A percentile compares a stretch with the other conserved stretches of the same genome.
Evolutionary conservation across 2,113 vertebrate genomes (phyloP).

Genomic region (Cololabis saira): DNA sequence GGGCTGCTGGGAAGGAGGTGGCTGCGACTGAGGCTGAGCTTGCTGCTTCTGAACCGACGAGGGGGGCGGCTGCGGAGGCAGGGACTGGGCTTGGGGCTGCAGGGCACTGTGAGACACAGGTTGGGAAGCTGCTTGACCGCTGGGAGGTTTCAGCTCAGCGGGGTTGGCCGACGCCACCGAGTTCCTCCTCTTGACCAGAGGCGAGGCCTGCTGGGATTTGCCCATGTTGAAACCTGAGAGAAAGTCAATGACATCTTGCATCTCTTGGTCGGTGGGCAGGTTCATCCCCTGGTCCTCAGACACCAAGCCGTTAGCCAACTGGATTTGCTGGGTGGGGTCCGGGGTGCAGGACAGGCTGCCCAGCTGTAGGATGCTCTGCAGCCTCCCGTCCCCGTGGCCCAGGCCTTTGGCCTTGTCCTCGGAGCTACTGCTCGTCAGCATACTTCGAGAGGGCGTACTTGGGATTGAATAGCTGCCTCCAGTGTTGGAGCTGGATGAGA

Average conservation of each 20-base stretch:
- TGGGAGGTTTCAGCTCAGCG: slow-evolving; percentile 88
- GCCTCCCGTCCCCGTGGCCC: slow-evolving; percentile 78
- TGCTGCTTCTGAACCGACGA: slow-evolving; percentile 66
- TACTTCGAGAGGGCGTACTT: slow-evolving; percentile 89
- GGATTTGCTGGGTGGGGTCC: slow-evolving; percentile 77
- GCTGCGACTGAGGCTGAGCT: slow-evolving; percentile 67
- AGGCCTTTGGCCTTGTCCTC: slow-evolving; percentile 91
- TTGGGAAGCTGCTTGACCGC: slow-evolving; percentile 82
- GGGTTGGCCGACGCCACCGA: slow-evolving; percentile 88
- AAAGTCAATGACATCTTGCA: slow-evolving; percentile 99
- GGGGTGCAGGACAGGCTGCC: slow-evolving; percentile 82
- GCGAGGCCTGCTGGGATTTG: slow-evolving; percentile 96
- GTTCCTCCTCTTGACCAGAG: slow-evolving; percentile 91
- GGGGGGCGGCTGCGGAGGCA: slow-evolving; percentile 69
- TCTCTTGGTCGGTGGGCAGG: slow-evolving; percentile 97
- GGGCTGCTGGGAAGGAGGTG: slow-evolving; percentile 74
- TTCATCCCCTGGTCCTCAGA: slow-evolving; percentile 96
- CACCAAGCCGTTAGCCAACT: slow-evolving; percentile 86
- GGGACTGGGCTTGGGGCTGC: slow-evolving; percentile 82
- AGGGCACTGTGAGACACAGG: slow-evolving; percentile 83
- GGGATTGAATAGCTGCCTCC: slow-evolving; percentile 92
- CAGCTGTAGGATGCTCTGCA: slow-evolving; percentile 89
- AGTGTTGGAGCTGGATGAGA: slow-evolving; percentile 85
- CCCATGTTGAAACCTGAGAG: slow-evolving; percentile 99
- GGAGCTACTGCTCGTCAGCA: slow-evolving; percentile 80